A percentile compares a stretch with the other conserved stretches of the same genome.
Evolutionary conservation across 2,113 vertebrate genomes (phyloP).

Genomic region (Cololabis saira): DNA sequence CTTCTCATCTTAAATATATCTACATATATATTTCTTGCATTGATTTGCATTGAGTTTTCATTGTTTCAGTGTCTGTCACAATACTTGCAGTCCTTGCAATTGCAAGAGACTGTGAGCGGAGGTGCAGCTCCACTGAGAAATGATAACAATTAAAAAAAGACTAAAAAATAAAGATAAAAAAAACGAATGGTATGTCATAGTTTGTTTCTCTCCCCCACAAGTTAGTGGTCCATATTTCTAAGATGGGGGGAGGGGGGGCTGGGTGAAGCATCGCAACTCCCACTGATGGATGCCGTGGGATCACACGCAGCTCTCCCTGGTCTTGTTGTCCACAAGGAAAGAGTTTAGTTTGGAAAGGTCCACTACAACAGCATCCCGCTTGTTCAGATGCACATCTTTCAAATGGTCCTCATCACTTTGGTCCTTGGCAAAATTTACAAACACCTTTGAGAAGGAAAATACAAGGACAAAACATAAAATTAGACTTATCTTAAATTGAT

Average conservation of each 20-base stretch:
- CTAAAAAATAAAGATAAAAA: constrained; percentile 67
- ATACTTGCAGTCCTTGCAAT: constrained; percentile 65
- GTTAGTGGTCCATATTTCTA: constrained; percentile 48
- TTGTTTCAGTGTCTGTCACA: constrained; percentile 85
- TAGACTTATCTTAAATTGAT: background rate
- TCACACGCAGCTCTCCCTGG: constrained; percentile 95
- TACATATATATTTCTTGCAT: constrained; percentile 84
- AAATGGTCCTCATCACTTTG: constrained; percentile 98
- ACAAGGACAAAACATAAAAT: constrained; percentile 12
- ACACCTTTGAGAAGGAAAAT: constrained; percentile 84
- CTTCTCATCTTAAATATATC: constrained; percentile 75
- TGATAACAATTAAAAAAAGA: constrained; percentile 68
- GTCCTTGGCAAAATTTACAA: constrained; percentile 99
- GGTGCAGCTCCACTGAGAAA: constrained; percentile 72
- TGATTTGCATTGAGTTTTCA: constrained; percentile 95
- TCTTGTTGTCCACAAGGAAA: constrained; percentile 89
- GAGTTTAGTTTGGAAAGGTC: constrained; percentile 88
- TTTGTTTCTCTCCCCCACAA: constrained; percentile 25
- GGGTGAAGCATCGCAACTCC: constrained; percentile 29
- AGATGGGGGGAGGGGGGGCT: background rate
- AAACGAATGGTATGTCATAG: constrained; percentile 25
- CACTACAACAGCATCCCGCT: constrained; percentile 91
- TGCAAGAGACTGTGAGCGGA: constrained; percentile 60
- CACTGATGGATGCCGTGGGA: constrained; percentile 38
- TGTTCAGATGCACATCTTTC: constrained; percentile 92